These are phyloP conservation scores for Drosophila miranda DNA, from an alignment of 1,140 invertebrate species.

Conservation along the genomic window DNA sequence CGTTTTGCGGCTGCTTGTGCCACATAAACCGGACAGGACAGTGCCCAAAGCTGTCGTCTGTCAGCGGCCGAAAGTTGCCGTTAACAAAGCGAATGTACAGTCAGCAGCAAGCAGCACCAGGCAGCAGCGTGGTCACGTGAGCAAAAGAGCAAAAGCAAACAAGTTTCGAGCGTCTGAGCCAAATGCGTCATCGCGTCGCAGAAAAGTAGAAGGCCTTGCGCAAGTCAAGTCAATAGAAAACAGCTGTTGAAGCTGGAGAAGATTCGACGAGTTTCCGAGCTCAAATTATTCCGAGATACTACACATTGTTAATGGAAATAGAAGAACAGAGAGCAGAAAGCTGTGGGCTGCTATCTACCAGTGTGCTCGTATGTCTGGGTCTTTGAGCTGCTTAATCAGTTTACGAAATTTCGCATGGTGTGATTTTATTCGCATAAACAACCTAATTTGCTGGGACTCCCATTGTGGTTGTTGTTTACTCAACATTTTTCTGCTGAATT, in stretches of 20 bases:
- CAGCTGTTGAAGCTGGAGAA: conserved; percentile 32
- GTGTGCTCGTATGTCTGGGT: conserved; percentile 5
- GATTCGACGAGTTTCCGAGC: background rate
- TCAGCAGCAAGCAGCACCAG: conserved; percentile 25
- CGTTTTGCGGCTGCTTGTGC: conserved; percentile 31
- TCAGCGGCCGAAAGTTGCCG: conserved; percentile 45
- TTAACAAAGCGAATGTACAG: conserved; percentile 58
- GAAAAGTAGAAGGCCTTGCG: conserved; percentile 48
- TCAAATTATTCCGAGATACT: background rate
- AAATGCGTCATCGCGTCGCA: conserved; percentile 55
- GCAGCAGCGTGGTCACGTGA: conserved; percentile 45
- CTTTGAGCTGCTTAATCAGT: conserved; percentile 26
- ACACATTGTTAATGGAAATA: too few species aligned
- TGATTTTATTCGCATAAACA: conserved; percentile 68
- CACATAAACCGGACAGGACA: conserved; percentile 46
- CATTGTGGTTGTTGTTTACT: conserved; percentile 48
- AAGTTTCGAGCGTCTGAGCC: conserved; percentile 29
- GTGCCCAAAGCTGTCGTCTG: conserved; percentile 1
- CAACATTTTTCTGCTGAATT: conserved; percentile 32
- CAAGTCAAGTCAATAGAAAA: conserved; percentile 57
- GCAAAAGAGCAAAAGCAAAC: conserved; percentile 32
- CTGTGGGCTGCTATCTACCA: background rate
- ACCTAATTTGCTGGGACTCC: conserved; percentile 24
- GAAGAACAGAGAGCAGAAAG: background rate
- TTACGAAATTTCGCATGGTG: conserved; percentile 41